Base-by-base conservation (phyloP, 2,113 vertebrate genomes). In the Atrichornis clamosus region DNA sequence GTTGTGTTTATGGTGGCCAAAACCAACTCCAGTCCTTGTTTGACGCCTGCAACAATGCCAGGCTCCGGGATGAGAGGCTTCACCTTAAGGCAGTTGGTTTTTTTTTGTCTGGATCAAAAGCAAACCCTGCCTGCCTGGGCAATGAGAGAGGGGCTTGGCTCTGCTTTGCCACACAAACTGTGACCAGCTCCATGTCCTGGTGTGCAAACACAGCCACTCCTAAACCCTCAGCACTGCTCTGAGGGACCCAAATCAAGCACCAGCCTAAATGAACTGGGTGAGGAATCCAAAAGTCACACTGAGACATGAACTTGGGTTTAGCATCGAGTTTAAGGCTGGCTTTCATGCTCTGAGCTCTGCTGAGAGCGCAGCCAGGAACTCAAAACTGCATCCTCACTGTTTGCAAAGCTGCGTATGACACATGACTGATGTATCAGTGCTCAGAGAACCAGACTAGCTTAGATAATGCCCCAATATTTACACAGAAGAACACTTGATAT, bases 241-340 rank as follows among this genome's bases (percentile, higher is more conserved):
- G 56, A 90, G 52, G 17, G n/a, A 52, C 24, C 24, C 7, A 2
- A 23, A 49, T 10, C 16, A 27, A 70, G 35, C 9, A 12, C 2
- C 7, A 14, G 13, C 73, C 55, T 56, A 11, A 47, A 39, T 9
- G 23, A 76, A 41, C 0, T 6, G 3, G 0, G 15, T 24, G 33
- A 63, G 2, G 13, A 90, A 47, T 14, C 13, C n/a, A 11, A 13
- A 44, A 42, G 60, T 16, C 60, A 74, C 3, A 26, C n/a, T 85
- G 27, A 52, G 37, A 8, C 47, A 56, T 1, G 21, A 65, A 32
- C 35, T 33, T 4, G 1, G 24, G 28, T 19, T 75, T 20, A 62
- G 30, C 37, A 24, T 7, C 0, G 1, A 23, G 42, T 27, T 72
- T 52, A 50, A 32, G 11, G 67, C 7, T 44, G 64, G 39, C 11